These are phyloP conservation scores for Lucinisca nassula DNA, from an alignment of 2,888 invertebrate species.

Conservation along the genomic window DNA sequence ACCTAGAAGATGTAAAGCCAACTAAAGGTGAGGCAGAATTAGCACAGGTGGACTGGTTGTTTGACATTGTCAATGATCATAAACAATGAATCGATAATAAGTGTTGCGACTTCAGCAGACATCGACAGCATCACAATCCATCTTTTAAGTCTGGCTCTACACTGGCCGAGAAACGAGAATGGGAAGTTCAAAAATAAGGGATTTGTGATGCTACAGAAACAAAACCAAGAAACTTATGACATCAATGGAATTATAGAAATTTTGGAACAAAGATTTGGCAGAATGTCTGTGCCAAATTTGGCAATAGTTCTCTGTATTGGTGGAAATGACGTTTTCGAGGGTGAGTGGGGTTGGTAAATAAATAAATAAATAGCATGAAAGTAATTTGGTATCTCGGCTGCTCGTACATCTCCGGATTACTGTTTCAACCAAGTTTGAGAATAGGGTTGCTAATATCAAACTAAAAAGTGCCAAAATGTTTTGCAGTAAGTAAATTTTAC, in stretches of 20 bases:
- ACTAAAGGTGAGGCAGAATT: conserved; percentile 46
- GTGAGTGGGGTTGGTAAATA: no score
- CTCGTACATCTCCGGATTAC: no score
- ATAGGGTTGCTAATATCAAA: no score
- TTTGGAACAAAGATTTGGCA: conserved; percentile 4
- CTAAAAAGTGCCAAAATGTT: no score
- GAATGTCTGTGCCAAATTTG: not conserved
- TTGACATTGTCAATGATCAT: not conserved
- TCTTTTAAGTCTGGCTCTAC: conserved; percentile 25
- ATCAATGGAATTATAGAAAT: conserved; percentile 20
- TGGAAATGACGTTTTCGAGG: no score
- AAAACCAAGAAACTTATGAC: conserved; percentile 24
- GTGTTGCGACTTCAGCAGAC: conserved; percentile 46
- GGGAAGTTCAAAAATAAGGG: conserved; percentile 14
- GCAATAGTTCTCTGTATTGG: not conserved
- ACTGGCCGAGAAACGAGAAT: conserved; percentile 37
- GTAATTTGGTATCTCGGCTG: no score
- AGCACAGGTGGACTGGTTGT: conserved; percentile 41
- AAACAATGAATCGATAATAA: not conserved
- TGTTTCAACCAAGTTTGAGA: no score
- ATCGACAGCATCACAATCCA: conserved; percentile 44
- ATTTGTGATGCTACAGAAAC: conserved; percentile 27
- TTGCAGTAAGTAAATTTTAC: no score
- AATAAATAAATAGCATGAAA: no score
- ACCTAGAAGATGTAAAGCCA: not conserved